phyloP scores from a whole-genome alignment of 2,113 vertebrate species.

The Mesembrinibis cayennensis region DNA sequence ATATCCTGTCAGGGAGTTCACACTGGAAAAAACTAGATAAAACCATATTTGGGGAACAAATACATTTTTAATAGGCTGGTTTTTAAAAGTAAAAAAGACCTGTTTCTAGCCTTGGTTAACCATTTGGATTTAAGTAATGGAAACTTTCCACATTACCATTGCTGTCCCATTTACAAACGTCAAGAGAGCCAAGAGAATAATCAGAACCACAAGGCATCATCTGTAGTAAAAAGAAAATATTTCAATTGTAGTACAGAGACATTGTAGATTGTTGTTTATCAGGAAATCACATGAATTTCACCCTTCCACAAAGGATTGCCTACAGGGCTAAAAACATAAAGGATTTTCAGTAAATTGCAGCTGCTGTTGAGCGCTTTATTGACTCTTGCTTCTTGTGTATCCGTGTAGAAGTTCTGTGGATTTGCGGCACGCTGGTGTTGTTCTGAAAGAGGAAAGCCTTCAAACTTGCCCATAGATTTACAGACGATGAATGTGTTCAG shows the following conservation, averaged over 20 bases:
- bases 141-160: not conserved
- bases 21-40: not conserved
- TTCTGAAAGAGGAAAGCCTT: not conserved
- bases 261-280: not conserved
- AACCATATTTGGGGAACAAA: not conserved
- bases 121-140: not conserved
- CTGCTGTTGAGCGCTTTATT: not conserved
- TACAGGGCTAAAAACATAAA: not conserved
- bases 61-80: rapidly evolving
- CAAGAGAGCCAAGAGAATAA: not conserved
- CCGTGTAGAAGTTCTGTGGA: not conserved
- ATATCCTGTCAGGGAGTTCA: not conserved
- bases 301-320: not conserved
- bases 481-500: not conserved
- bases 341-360: not conserved
- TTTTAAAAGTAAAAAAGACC: not conserved
- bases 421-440: rapidly evolving
- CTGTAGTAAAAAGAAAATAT: not conserved
- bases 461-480: not conserved
- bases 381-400: not conserved
- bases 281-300: not conserved
- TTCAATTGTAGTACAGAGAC: not conserved
- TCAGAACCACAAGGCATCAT: not conserved
- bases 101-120: not conserved
- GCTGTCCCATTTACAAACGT: not conserved